These are phyloP conservation scores for Papilio helenus DNA, from an alignment of 1,140 invertebrate species.

Conservation along the genomic window DNA sequence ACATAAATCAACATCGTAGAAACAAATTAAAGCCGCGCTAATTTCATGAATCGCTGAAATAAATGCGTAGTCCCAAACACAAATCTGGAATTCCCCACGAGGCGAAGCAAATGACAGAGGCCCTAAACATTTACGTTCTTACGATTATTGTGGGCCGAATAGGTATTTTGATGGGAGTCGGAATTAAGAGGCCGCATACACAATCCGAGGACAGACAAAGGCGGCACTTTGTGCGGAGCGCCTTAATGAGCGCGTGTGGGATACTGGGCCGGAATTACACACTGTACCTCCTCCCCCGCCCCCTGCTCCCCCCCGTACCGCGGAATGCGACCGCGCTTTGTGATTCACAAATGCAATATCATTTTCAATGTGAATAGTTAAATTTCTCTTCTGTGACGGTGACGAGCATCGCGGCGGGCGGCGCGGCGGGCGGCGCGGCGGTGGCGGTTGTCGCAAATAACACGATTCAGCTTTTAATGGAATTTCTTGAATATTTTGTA, in stretches of 20 bases:
- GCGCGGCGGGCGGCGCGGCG: neutral
- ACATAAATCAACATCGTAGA: neutral
- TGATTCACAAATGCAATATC: constrained; percentile 25
- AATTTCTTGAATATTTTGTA: neutral
- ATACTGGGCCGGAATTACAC: neutral
- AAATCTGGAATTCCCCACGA: constrained; percentile 7
- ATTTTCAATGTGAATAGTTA: constrained; percentile 28
- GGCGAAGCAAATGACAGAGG: neutral
- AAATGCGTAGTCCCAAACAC: neutral
- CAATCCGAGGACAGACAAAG: constrained; percentile 38
- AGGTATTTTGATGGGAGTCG: constrained; percentile 35
- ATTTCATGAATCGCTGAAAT: neutral
- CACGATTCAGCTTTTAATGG: neutral
- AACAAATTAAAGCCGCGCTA: neutral
- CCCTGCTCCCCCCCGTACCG: neutral
- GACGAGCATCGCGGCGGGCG: neutral
- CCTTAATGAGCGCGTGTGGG: constrained; percentile 34
- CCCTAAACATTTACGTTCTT: constrained; percentile 31
- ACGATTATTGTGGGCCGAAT: constrained; percentile 36
- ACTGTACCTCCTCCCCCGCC: neutral
- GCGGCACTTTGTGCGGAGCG: constrained; percentile 24
- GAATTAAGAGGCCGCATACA: constrained; percentile 35
- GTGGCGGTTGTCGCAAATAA: neutral
- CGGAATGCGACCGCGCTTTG: constrained; percentile 29
- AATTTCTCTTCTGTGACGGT: neutral